phyloP scores from a whole-genome alignment of 2,113 vertebrate species.

The Xenopus borealis region DNA sequence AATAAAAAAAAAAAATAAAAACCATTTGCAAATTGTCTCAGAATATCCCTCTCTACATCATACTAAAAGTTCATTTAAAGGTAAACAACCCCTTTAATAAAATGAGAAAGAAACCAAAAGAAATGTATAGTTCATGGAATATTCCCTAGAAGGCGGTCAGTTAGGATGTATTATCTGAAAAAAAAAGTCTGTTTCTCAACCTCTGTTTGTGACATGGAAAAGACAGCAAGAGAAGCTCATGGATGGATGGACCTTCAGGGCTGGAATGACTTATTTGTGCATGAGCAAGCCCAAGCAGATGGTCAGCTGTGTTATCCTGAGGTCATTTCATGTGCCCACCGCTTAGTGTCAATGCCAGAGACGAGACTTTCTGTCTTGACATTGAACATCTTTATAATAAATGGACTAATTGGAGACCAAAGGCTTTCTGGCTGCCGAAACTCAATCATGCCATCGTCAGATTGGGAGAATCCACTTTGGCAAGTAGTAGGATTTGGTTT shows the following conservation, averaged over 20 bases:
- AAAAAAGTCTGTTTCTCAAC: constrained; percentile 68
- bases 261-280: constrained; percentile 70
- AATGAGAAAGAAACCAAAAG: no score
- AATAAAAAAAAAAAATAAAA: no score
- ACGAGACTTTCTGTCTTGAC: constrained; percentile 61
- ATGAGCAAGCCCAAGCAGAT: constrained; percentile 65
- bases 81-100: no score
- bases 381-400: constrained; percentile 70
- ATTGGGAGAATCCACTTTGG: background rate
- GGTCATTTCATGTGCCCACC: no score
- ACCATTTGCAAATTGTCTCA: no score
- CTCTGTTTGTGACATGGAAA: constrained; percentile 69
- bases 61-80: no score
- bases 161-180: constrained; percentile 67
- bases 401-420: constrained; percentile 64
- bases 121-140: background rate
- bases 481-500: no score
- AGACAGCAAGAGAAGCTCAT: constrained; percentile 72
- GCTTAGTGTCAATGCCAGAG: constrained; percentile 59
- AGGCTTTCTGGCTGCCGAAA: constrained; percentile 49
- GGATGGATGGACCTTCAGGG: constrained; percentile 66
- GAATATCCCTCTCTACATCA: no score
- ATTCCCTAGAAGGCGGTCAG: constrained; percentile 61
- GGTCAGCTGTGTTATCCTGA: constrained; percentile 61
- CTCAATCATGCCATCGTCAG: constrained; percentile 8